Conservation (phyloP, 2,113 vertebrate species). For the Cephalopterus ornatus region DNA sequence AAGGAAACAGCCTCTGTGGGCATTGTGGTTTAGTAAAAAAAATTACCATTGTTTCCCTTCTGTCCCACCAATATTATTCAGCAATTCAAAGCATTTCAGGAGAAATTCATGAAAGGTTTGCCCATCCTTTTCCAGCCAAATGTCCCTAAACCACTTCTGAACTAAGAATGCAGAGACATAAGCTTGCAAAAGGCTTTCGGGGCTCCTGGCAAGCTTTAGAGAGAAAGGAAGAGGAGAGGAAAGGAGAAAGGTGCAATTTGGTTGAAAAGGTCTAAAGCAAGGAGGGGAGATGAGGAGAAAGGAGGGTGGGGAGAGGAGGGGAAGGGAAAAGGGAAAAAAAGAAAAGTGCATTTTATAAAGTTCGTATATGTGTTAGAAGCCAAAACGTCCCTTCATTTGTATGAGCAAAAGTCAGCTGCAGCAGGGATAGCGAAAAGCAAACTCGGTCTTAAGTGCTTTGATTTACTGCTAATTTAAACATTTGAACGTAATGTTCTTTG, state of each 20-base stretch:
- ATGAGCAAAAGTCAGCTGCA: not conserved
- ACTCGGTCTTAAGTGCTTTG: not conserved
- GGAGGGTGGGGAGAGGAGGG: accelerated
- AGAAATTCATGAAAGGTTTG: not conserved
- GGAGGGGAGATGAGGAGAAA: no score
- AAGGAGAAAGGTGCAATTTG: not conserved
- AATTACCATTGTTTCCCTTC: not conserved
- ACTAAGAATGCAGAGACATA: not conserved
- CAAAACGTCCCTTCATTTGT: not conserved
- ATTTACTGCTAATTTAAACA: not conserved
- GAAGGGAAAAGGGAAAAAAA: accelerated
- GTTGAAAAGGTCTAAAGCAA: not conserved
- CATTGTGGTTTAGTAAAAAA: not conserved
- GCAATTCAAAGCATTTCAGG: not conserved
- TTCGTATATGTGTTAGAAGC: not conserved
- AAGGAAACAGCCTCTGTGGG: not conserved
- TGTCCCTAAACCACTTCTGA: not conserved
- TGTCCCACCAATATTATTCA: not conserved
- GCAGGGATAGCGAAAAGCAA: not conserved
- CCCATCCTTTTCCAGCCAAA: not conserved
- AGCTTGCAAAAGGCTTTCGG: not conserved
- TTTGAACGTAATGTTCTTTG: not conserved
- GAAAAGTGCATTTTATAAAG: not conserved
- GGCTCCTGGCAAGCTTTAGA: not conserved
- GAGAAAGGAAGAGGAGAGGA: not conserved